phyloP scores from a whole-genome alignment of 2,888 invertebrate species.

The Druceiella hillmani region DNA sequence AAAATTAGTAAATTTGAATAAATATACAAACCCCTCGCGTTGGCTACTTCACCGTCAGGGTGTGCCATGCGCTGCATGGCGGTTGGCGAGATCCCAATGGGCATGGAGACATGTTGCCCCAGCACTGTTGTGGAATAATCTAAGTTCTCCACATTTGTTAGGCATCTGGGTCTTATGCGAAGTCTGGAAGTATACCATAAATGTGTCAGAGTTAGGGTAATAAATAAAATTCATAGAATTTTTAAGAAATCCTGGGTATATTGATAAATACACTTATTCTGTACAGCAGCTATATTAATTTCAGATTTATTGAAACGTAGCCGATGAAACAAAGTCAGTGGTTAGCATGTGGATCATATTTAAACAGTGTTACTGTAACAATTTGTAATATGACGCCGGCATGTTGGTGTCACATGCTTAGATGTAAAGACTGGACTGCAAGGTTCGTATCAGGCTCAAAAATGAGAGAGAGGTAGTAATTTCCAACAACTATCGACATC shows the following conservation, averaged over 20 bases:
- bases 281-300: conserved; percentile 1
- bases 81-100: conserved; percentile 79
- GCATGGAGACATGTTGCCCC: conserved; percentile 62
- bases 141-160: conserved; percentile 65
- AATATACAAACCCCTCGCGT: conserved; percentile 77
- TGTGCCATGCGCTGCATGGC: conserved; percentile 92
- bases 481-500: no score
- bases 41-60: conserved; percentile 81
- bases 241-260: neutral
- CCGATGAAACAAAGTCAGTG: no score
- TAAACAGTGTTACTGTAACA: no score
- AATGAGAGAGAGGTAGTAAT: no score
- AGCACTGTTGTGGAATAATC: conserved; percentile 58
- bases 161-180: conserved; percentile 70
- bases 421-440: no score
- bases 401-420: no score
- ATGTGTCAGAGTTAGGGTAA: conserved; percentile 3
- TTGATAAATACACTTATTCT: neutral
- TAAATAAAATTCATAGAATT: conserved; percentile 5
- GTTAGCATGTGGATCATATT: no score
- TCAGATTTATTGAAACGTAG: no score
- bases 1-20: no score
- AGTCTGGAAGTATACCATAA: conserved; percentile 45
- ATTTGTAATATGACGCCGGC: no score
- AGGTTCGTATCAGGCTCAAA: no score